Evolutionary conservation across 2,113 vertebrate genomes (phyloP).

Genomic region (Crotalus horridus): DNA sequence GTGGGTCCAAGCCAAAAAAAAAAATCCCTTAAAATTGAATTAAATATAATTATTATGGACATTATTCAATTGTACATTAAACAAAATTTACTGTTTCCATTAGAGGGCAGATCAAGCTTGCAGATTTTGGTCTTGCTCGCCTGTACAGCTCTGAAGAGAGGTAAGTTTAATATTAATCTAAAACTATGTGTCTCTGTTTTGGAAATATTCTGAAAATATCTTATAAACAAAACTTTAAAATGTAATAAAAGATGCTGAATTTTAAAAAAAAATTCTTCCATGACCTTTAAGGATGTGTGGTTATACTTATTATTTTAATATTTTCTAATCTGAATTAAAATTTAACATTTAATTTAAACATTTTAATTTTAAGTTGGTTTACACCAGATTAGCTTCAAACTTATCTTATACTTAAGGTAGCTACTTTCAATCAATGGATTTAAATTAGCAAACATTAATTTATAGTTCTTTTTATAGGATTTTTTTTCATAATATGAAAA

Average conservation of each 20-base stretch:
- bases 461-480: background rate
- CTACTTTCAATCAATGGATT: background rate
- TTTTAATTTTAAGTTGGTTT: background rate
- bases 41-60: background rate
- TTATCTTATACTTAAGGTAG: background rate
- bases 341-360: background rate
- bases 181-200: slow-evolving; percentile 12
- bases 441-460: background rate
- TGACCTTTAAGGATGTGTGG: background rate
- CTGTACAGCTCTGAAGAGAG: slow-evolving; percentile 86
- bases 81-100: slow-evolving; percentile 56
- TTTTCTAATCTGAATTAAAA: background rate
- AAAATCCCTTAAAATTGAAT: background rate
- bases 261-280: background rate
- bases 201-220: background rate
- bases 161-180: slow-evolving; percentile 58
- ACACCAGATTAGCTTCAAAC: background rate
- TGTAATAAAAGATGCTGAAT: background rate
- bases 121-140: slow-evolving; percentile 84
- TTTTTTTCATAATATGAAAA: background rate
- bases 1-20: background rate
- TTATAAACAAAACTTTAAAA: background rate
- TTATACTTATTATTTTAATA: background rate
- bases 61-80: background rate
- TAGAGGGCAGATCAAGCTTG: slow-evolving; percentile 87